phyloP scores from a whole-genome alignment of 2,797 vertebrate genomes.

The Urophycis tenuis region DNA sequence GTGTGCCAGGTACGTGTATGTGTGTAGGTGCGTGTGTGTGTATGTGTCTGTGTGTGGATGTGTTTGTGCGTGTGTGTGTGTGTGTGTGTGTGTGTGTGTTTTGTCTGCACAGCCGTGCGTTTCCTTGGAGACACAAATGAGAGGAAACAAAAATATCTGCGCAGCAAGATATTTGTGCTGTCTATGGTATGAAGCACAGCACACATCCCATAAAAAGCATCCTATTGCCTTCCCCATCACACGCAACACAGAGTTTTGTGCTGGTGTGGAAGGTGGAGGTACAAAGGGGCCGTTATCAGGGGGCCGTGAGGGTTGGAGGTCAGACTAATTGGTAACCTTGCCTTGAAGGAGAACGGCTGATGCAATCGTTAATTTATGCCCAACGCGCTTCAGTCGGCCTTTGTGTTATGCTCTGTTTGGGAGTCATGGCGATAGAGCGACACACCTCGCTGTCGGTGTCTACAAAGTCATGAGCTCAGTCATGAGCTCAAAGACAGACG shows the following conservation, averaged over 20 bases:
- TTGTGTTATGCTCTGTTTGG: neutral
- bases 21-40: slow-evolving; percentile 8
- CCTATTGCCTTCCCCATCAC: neutral
- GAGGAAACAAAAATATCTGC: neutral
- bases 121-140: neutral
- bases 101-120: neutral
- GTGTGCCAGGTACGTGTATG: too few relatives aligned
- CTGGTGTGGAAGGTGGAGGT: neutral
- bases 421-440: neutral
- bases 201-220: neutral
- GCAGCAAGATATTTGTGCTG: neutral
- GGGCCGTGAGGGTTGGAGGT: neutral
- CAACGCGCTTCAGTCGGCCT: neutral
- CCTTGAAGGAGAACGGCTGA: neutral
- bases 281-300: neutral
- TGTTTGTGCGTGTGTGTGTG: neutral
- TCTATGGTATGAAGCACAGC: neutral
- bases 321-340: neutral
- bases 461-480: neutral
- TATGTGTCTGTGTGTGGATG: slow-evolving; percentile 1
- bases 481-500: neutral
- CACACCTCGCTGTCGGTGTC: neutral
- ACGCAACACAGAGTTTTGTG: neutral
- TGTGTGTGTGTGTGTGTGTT: slow-evolving; percentile 4
- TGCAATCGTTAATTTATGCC: neutral